Evolutionary conservation across 2,888 invertebrate genomes (phyloP).

Genomic region (Nemurella pictetii): DNA sequence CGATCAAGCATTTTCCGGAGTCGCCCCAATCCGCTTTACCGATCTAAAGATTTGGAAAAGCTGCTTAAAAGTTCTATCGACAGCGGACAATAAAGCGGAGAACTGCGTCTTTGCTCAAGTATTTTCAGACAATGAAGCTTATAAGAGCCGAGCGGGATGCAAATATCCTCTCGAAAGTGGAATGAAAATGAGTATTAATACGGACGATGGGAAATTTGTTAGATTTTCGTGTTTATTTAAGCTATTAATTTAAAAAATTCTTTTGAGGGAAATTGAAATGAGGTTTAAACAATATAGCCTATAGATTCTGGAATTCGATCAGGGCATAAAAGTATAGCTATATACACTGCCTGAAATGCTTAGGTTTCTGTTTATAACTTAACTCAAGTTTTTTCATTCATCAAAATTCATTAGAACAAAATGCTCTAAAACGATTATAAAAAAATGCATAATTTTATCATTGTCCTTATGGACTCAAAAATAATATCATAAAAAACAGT

Average conservation of each 20-base stretch:
- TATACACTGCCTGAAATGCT: too few relatives aligned
- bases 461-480: too few relatives aligned
- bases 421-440: too few relatives aligned
- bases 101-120: neutral
- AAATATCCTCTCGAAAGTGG: neutral
- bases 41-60: neutral
- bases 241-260: neutral
- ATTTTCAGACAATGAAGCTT: neutral
- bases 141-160: neutral
- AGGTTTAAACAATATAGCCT: neutral
- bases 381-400: too few relatives aligned
- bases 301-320: neutral
- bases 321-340: neutral
- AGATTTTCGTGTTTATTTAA: neutral
- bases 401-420: too few relatives aligned
- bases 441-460: too few relatives aligned
- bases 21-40: neutral
- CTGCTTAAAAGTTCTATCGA: neutral
- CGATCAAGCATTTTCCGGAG: neutral
- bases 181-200: slow-evolving; percentile 6
- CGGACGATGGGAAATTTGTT: neutral
- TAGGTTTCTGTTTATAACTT: too few relatives aligned
- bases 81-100: neutral
- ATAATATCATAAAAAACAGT: too few relatives aligned
- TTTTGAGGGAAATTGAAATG: neutral